A percentile compares a stretch with the other conserved stretches of the same genome.
Conservation (phyloP, 2,113 vertebrate genomes). For the Hemiscyllium ocellatum region DNA sequence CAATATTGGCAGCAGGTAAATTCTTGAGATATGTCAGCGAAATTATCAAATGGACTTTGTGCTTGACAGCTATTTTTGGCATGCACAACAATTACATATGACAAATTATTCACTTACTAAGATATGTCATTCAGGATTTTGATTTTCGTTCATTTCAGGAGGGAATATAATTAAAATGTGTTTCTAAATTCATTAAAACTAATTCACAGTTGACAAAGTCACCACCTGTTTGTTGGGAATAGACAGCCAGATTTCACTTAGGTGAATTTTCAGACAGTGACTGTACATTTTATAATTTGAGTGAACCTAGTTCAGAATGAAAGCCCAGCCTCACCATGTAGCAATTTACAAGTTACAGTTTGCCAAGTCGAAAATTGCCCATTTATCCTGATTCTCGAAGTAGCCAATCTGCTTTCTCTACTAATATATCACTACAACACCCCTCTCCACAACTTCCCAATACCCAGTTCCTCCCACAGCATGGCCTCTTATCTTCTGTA, state of each 20-base stretch:
- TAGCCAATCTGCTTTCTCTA: no score
- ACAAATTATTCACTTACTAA: not conserved
- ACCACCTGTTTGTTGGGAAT: not conserved
- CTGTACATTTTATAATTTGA: not conserved
- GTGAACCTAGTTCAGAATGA: not conserved
- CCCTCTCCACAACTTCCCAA: no score
- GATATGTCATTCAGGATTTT: not conserved
- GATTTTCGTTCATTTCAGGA: not conserved
- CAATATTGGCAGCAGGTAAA: slow-evolving; percentile 95
- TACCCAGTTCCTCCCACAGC: no score
- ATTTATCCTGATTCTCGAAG: no score
- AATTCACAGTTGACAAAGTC: not conserved
- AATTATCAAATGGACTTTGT: not conserved
- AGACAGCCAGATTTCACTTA: not conserved
- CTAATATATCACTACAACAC: no score
- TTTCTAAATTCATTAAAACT: not conserved
- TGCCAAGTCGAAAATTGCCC: no score
- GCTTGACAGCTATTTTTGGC: not conserved
- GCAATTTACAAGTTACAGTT: no score
- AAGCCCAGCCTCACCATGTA: no score
- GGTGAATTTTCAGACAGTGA: not conserved
- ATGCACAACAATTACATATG: not conserved
- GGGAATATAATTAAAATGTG: not conserved
- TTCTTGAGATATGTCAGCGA: not conserved
- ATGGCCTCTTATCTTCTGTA: no score